Conservation (phyloP, 1,140 invertebrate species). For the Euura lappo region DNA sequence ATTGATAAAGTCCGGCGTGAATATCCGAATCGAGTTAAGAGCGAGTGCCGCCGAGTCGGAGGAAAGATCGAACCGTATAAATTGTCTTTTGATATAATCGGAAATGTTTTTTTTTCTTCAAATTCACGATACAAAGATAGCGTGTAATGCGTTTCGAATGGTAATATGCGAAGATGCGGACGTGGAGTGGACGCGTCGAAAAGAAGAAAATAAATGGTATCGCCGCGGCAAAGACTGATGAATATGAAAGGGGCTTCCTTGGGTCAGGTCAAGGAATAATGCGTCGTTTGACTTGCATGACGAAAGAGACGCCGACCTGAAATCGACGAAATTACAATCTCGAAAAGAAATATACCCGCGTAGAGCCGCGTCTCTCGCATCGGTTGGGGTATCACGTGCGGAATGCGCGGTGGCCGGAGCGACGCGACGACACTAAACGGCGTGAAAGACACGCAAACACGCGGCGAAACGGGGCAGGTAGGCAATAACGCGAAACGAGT, state of each 20-base stretch:
- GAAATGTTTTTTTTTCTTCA: too few species aligned
- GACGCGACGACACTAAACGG: not conserved
- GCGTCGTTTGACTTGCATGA: constrained; percentile 58
- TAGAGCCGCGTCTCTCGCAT: not conserved
- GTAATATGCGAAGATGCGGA: not conserved
- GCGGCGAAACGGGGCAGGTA: not conserved
- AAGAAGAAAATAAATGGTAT: constrained; percentile 29
- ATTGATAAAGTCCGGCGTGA: too few species aligned
- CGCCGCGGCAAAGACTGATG: constrained; percentile 43
- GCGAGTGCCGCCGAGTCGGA: too few species aligned
- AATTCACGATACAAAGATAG: too few species aligned
- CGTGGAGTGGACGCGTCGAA: not conserved
- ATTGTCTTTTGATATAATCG: too few species aligned
- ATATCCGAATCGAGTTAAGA: too few species aligned
- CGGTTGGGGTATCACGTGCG: not conserved
- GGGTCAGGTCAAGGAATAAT: constrained; percentile 62
- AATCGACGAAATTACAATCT: too few species aligned
- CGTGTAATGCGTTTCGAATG: not conserved
- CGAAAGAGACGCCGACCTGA: constrained; percentile 36
- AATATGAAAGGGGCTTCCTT: constrained; percentile 58
- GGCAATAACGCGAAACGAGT: not conserved
- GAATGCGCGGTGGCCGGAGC: not conserved
- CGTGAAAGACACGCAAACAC: not conserved
- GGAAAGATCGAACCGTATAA: too few species aligned
- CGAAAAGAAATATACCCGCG: too few species aligned